Conservation (phyloP, 37 sponge, comb jelly and placozoan genomes). For the Aphrocallistes beatrix region DNA sequence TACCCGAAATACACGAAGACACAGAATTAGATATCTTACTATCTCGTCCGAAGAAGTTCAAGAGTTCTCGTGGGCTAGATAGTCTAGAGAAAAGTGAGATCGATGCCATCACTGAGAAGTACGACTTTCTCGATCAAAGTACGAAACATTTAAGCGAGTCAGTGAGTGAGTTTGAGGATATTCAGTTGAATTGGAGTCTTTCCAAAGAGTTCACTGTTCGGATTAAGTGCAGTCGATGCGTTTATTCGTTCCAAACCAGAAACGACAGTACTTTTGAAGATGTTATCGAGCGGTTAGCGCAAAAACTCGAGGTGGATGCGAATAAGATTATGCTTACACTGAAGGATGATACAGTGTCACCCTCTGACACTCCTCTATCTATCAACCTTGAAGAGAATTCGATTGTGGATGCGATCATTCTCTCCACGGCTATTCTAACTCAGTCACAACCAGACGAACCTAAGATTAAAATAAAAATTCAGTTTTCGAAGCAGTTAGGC, state of each 20-base stretch:
- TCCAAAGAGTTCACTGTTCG: neutral
- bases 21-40: neutral
- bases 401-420: neutral
- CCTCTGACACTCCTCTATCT: neutral
- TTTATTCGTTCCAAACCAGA: neutral
- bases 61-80: neutral
- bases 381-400: neutral
- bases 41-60: neutral
- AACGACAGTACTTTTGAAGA: neutral
- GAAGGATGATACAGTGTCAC: neutral
- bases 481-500: neutral
- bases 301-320: neutral
- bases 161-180: neutral
- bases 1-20: neutral
- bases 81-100: neutral
- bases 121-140: neutral
- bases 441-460: neutral
- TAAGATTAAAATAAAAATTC: neutral
- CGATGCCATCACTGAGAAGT: neutral
- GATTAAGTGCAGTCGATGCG: neutral
- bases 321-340: neutral
- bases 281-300: neutral
- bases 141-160: too few species aligned
- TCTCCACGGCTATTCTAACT: neutral
- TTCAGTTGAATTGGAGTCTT: neutral